These are phyloP conservation scores for Drosophila subobscura DNA, from an alignment of 1,140 invertebrate species.

Conservation along the genomic window DNA sequence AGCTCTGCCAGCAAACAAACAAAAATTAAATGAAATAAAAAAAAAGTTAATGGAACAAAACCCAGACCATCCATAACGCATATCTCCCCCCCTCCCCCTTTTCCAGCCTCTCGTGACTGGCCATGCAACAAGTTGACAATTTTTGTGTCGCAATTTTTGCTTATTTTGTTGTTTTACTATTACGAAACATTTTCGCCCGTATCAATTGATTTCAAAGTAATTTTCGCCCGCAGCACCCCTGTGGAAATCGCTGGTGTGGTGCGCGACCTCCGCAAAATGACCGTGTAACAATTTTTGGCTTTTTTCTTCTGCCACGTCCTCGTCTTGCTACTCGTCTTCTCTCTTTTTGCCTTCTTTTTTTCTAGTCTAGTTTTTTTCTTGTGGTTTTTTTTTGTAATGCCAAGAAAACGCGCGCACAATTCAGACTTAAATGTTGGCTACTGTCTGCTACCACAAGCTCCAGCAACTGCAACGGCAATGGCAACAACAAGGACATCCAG, in stretches of 20 bases:
- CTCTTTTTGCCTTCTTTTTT: constrained; percentile 9
- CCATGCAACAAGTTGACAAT: constrained; percentile 38
- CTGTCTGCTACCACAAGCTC: constrained; percentile 14
- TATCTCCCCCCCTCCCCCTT: no score
- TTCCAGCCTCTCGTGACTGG: background rate
- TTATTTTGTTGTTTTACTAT: constrained; percentile 25
- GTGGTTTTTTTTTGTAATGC: constrained; percentile 1
- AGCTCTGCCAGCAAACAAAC: background rate
- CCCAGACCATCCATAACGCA: no score
- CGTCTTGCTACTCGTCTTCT: background rate
- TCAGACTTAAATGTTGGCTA: constrained; percentile 42
- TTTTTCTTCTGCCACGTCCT: constrained; percentile 9
- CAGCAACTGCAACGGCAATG: background rate
- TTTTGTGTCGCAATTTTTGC: constrained; percentile 13
- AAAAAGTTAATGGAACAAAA: background rate
- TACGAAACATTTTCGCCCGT: constrained; percentile 25
- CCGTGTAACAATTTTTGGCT: constrained; percentile 77
- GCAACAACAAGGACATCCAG: no score
- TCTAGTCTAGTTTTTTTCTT: background rate
- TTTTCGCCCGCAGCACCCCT: constrained; percentile 38
- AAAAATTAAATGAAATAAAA: background rate
- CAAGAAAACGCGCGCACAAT: constrained; percentile 60
- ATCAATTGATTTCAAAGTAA: constrained; percentile 21
- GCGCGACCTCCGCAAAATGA: constrained; percentile 77
- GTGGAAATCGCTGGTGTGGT: constrained; percentile 34